These are phyloP conservation scores for Drosophila kanekoi DNA, from an alignment of 2,888 invertebrate genomes.

Conservation along the genomic window DNA sequence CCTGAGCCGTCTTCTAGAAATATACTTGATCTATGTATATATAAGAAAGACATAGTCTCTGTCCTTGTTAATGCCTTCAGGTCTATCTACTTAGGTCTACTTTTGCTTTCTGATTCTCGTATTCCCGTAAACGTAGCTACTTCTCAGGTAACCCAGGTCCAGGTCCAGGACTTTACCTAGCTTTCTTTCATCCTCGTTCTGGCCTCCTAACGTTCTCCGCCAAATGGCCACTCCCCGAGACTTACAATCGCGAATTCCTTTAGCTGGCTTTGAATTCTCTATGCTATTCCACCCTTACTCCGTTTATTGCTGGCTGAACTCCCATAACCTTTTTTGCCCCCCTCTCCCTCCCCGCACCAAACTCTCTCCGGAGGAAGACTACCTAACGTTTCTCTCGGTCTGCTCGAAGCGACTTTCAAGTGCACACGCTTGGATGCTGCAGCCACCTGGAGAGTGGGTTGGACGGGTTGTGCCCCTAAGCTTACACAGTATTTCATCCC, in stretches of 20 bases:
- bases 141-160: no score
- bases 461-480: constrained; percentile 17
- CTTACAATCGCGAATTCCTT: constrained; percentile 1
- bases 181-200: no score
- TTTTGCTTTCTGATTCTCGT: no score
- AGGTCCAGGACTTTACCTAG: no score
- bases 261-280: neutral
- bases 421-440: constrained; percentile 60
- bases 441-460: constrained; percentile 25
- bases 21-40: no score
- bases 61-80: no score
- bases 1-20: no score
- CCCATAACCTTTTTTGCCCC: neutral
- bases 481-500: constrained; percentile 63
- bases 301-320: no score
- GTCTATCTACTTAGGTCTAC: no score
- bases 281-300: neutral
- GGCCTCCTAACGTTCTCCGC: no score
- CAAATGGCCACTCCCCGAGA: neutral
- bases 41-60: no score
- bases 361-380: neutral
- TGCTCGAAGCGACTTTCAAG: constrained; percentile 40
- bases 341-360: neutral
- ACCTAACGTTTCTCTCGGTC: neutral
- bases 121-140: no score